Base-by-base conservation (phyloP, 2,113 vertebrate species). In the Macquaria australasica region DNA sequence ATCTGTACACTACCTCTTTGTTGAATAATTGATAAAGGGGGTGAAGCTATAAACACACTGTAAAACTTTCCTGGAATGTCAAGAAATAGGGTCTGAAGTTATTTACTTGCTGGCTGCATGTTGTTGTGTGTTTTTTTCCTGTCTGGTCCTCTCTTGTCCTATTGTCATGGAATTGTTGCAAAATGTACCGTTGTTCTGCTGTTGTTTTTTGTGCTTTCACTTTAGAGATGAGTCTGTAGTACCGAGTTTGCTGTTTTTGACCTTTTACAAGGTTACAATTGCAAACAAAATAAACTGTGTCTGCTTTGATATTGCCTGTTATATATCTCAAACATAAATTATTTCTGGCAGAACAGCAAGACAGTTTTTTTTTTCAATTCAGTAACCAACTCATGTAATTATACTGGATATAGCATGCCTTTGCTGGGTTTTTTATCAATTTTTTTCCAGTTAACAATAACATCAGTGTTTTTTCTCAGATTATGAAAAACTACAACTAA, bases 1-100 rank as follows among this genome's bases (percentile, higher is more conserved):
- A 93, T 89, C 82, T 82, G 83, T 71, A 68, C 83, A 79, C 73
- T 75, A 79, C 81, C 59, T 92, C 84, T 82, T 79, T 91, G 81
- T 83, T 94, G 91, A 94, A 94, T 92, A 88, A 94, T 95, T 88
- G 81, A 94, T 92, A 85, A 85, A 76, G 81, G 58, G 55, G 82
- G 60, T 67, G 76, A 88, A 84, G 84, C 81, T 82, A 86, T 91
- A 88, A 92, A 94, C 60, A 12, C 62, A 68, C 74, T 86, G 79
- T 77, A 80, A 88, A 89, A 90, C 83, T 73, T 89, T 81, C 76
- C 59, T 74, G 28, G 67, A 83, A 87, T 91, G 79, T 85, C 67
- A 80, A 80, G 87, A 89, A 90, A 85, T 53, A 90, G 48, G 63
- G 66, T 70, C 51, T 84, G 50, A 83, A 84, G 79, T 86, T 50